phyloP scores from a whole-genome alignment of 2,113 vertebrate genomes.

The Pycnonotus jocosus region DNA sequence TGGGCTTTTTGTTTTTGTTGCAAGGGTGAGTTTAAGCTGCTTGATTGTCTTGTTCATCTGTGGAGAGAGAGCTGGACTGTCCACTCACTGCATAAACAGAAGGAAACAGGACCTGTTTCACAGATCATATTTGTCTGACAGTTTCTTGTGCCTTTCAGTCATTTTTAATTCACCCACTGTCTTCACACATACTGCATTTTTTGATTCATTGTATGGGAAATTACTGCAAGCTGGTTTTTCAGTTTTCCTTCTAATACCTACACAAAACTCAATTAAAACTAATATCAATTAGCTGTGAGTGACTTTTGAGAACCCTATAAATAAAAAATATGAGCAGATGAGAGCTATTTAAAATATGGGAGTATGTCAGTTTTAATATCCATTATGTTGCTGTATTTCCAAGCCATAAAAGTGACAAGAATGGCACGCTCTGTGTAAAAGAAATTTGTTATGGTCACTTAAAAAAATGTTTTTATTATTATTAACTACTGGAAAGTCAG shows the following conservation, averaged over 20 bases:
- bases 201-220: not conserved
- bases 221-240: not conserved
- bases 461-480: slow-evolving; percentile 25
- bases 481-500: slow-evolving; percentile 2
- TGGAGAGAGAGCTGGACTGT: not conserved
- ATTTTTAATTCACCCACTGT: not conserved
- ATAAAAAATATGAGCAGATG: not conserved
- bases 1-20: not conserved
- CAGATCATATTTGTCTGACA: not conserved
- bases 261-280: not conserved
- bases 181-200: not conserved
- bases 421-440: not conserved
- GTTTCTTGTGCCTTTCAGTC: not conserved
- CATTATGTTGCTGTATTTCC: not conserved
- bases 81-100: not conserved
- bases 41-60: not conserved
- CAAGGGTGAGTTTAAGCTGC: not conserved
- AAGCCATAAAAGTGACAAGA: not conserved
- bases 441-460: slow-evolving; percentile 22
- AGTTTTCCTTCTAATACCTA: not conserved
- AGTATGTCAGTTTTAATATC: not conserved
- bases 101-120: not conserved
- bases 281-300: not conserved
- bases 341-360: not conserved
- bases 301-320: slow-evolving; percentile 20